These are phyloP conservation scores for Calliopum simillimum DNA, from an alignment of 2,888 invertebrate species.

Conservation along the genomic window DNA sequence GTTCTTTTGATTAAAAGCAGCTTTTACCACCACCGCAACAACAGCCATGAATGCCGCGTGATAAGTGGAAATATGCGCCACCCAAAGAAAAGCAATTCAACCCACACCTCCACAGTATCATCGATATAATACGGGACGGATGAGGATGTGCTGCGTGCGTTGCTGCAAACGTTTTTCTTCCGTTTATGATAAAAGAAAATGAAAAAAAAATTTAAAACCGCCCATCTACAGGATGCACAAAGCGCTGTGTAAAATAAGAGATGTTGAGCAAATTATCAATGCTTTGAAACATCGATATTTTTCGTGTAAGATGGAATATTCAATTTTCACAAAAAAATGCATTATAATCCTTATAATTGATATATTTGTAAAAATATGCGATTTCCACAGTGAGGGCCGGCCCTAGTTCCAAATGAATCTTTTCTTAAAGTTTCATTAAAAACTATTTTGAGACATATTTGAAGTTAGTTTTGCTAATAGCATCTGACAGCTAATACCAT, in stretches of 20 bases:
- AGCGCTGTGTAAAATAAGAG: constrained; percentile 50
- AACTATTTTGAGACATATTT: no score
- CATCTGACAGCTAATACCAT: no score
- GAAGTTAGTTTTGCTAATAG: no score
- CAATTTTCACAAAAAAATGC: no score
- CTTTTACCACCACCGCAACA: constrained; percentile 23
- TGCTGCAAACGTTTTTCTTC: constrained; percentile 20
- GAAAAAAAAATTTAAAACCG: constrained; percentile 13
- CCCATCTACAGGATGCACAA: constrained; percentile 59
- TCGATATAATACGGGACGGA: neutral
- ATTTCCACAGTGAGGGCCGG: no score
- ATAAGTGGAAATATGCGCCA: constrained; percentile 30
- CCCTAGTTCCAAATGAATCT: no score
- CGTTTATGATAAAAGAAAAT: neutral
- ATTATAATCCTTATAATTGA: no score
- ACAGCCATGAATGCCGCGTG: constrained; percentile 6
- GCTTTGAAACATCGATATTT: no score
- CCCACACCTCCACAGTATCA: neutral
- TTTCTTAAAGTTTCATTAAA: no score
- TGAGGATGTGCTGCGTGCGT: constrained; percentile 19
- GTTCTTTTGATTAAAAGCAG: constrained; percentile 34
- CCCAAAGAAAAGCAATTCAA: constrained; percentile 2
- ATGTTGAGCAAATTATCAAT: no score
- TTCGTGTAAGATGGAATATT: no score
- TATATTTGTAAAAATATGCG: no score